Evolutionary conservation across 64 coral and sea anemone genomes (phyloP).

Genomic region (Dendronephthya gigantea): DNA sequence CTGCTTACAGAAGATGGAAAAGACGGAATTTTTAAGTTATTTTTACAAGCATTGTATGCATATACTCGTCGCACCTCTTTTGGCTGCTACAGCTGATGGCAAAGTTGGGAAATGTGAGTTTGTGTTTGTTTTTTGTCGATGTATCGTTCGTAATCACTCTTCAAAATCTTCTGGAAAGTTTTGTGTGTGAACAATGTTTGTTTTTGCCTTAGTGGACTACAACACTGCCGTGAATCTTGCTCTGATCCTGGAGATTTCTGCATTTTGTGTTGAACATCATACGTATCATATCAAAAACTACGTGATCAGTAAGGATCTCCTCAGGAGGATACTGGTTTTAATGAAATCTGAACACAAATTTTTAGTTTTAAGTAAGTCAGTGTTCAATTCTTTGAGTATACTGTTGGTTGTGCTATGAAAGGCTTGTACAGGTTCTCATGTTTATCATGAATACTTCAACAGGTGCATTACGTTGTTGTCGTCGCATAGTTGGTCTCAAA

Average conservation of each 20-base stretch:
- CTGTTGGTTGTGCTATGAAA: no score
- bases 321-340: slow-evolving; percentile 63
- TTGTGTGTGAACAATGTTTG: no score
- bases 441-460: neutral
- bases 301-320: slow-evolving; percentile 83
- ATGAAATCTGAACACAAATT: slow-evolving; percentile 99
- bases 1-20: slow-evolving; percentile 83
- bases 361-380: slow-evolving; percentile 92
- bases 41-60: slow-evolving; percentile 99
- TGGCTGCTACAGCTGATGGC: slow-evolving; percentile 84
- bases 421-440: no score
- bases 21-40: slow-evolving; percentile 96
- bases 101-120: slow-evolving; percentile 60
- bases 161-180: no score
- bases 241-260: slow-evolving; percentile 71
- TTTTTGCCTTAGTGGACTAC: slow-evolving; percentile 65
- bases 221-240: slow-evolving; percentile 68
- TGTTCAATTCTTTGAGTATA: neutral
- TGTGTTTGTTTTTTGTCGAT: neutral
- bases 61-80: slow-evolving; percentile 78
- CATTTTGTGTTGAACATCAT: slow-evolving; percentile 91
- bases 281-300: slow-evolving; percentile 99
- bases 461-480: slow-evolving; percentile 83
- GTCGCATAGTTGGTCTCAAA: slow-evolving; percentile 91
- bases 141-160: no score